Conservation (phyloP, 2,888 invertebrate species). For the Leuctra nigra region DNA sequence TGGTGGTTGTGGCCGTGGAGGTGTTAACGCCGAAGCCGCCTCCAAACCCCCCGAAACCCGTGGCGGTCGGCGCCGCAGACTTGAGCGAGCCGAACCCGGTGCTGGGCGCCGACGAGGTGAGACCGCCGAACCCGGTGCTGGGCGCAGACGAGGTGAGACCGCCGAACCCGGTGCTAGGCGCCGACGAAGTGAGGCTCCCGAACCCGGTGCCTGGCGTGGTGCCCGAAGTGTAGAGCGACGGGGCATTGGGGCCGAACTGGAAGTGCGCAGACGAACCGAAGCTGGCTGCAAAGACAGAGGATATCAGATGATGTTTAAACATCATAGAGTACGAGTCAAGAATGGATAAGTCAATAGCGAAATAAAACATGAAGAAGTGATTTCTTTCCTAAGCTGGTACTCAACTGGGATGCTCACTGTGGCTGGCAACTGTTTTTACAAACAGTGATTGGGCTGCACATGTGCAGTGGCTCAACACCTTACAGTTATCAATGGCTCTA, state of each 20-base stretch:
- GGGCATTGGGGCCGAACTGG: slow-evolving; percentile 40
- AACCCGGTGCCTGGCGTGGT: slow-evolving; percentile 36
- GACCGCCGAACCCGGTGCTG: slow-evolving; percentile 35
- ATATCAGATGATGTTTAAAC: no score
- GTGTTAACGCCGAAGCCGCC: slow-evolving; percentile 27
- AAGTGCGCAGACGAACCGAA: slow-evolving; percentile 42
- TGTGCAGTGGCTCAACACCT: no score
- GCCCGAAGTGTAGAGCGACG: no score
- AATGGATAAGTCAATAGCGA: no score
- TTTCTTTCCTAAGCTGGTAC: no score
- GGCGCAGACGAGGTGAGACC: slow-evolving; percentile 17
- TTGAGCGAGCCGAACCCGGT: slow-evolving; percentile 44
- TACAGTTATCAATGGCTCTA: no score
- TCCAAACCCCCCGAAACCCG: slow-evolving; percentile 37
- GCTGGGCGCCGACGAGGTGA: slow-evolving; percentile 20
- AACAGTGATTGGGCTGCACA: no score
- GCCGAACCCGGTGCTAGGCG: slow-evolving; percentile 35
- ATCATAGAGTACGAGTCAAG: no score
- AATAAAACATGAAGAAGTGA: no score
- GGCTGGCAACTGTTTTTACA: no score
- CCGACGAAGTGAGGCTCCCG: slow-evolving; percentile 14
- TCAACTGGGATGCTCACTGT: no score
- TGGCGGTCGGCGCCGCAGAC: slow-evolving; percentile 35
- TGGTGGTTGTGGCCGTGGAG: slow-evolving; percentile 20
- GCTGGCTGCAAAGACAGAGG: slow-evolving; percentile 41